A percentile compares a stretch with the other conserved stretches of the same genome.
These are phyloP conservation scores for Catagonus wagneri DNA, from an alignment of 2,113 vertebrate species.

Conservation along the genomic window DNA sequence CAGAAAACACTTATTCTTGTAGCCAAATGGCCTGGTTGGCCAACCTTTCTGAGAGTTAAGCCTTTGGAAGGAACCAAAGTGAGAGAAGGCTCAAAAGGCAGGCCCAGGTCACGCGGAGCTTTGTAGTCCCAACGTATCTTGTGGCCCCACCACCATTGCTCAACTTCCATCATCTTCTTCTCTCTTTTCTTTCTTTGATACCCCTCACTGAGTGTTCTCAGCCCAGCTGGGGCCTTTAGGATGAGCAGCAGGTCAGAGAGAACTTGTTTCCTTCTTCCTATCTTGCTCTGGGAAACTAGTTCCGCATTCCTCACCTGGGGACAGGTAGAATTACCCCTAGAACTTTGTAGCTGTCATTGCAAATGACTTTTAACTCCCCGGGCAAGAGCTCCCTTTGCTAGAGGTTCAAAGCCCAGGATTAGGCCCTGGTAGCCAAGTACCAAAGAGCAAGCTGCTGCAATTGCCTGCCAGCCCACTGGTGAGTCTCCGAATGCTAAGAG, in stretches of 20 bases:
- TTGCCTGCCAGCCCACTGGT: constrained; percentile 70
- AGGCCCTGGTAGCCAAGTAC: constrained; percentile 63
- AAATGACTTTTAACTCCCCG: constrained; percentile 12
- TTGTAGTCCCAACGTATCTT: neutral
- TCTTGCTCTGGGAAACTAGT: neutral
- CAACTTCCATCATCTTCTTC: neutral
- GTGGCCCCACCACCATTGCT: neutral
- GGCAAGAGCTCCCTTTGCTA: constrained; percentile 70
- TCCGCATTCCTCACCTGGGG: neutral
- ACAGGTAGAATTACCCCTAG: neutral
- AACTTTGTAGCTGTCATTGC: neutral
- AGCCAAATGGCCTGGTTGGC: neutral
- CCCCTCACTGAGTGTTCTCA: neutral
- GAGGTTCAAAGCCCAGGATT: constrained; percentile 70
- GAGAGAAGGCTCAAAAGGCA: neutral
- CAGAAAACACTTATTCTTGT: neutral
- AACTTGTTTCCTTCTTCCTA: neutral
- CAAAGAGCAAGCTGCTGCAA: constrained; percentile 60
- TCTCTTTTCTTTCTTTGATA: neutral
- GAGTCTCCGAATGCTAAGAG: constrained; percentile 57
- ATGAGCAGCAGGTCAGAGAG: neutral
- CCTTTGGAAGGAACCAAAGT: neutral
- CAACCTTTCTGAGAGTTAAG: neutral
- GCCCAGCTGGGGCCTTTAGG: neutral
- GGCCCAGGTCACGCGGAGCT: neutral